Conservation (phyloP, 2,113 vertebrate genomes). For the Lates calcarifer region DNA sequence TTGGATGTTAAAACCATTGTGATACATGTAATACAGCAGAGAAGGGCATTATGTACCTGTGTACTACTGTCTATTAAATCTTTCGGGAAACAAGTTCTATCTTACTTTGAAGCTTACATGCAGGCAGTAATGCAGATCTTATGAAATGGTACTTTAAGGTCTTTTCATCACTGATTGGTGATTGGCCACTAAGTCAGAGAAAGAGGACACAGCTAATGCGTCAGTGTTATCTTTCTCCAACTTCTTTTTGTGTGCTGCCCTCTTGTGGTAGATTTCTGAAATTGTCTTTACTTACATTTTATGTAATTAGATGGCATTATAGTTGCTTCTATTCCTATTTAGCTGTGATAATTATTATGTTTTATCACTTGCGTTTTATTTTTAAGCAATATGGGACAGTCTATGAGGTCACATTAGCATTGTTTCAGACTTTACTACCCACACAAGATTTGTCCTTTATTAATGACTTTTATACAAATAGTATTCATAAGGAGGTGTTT, state of each 20-base stretch:
- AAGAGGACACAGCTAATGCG: no score
- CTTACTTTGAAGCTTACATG: not conserved
- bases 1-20: no score
- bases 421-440: not conserved
- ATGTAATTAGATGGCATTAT: not conserved
- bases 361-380: no score
- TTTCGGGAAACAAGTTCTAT: not conserved
- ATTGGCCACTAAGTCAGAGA: no score
- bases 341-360: no score
- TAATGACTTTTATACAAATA: no score
- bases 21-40: not conserved
- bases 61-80: no score
- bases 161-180: not conserved
- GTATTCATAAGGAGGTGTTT: not conserved
- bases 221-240: not conserved
- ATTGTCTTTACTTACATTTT: not conserved
- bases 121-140: not conserved
- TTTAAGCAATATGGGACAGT: no score
- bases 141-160: not conserved
- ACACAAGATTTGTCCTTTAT: no score
- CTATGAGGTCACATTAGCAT: not conserved
- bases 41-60: not conserved
- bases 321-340: not conserved
- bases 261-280: not conserved
- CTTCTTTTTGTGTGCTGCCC: conserved; percentile 20